These are phyloP conservation scores for Eupithecia inturbata DNA, from an alignment of 2,888 invertebrate species.

Conservation along the genomic window DNA sequence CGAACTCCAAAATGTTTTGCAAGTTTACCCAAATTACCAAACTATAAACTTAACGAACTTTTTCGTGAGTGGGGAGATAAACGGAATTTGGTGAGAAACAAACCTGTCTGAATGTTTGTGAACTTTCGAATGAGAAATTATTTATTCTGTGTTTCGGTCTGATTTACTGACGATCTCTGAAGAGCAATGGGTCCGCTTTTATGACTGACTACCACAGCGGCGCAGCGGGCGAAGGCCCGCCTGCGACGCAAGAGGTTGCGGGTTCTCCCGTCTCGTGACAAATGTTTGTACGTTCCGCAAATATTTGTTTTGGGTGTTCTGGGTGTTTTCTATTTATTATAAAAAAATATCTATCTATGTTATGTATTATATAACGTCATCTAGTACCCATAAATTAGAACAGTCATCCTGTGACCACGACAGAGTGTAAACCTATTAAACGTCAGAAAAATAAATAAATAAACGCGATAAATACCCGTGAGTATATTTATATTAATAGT, in stretches of 20 bases:
- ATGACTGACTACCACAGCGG: background rate
- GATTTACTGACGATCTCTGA: background rate
- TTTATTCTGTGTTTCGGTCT: background rate
- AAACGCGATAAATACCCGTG: too few relatives aligned
- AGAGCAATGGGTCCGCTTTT: background rate
- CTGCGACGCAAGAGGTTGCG: background rate
- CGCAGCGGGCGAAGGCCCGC: background rate
- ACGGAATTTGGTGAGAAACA: background rate
- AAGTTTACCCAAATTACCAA: slow-evolving; percentile 6
- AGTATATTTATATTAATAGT: too few relatives aligned
- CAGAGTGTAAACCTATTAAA: too few relatives aligned
- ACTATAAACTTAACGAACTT: slow-evolving; percentile 10
- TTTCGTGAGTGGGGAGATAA: slow-evolving; percentile 4
- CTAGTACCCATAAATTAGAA: too few relatives aligned
- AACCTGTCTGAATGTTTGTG: background rate
- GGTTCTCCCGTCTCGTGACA: background rate
- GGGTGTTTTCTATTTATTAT: too few relatives aligned
- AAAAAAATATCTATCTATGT: too few relatives aligned
- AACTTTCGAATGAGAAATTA: background rate
- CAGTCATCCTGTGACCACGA: too few relatives aligned
- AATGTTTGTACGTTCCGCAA: background rate
- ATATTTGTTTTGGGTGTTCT: background rate
- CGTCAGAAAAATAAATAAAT: too few relatives aligned
- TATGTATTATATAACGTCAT: too few relatives aligned
- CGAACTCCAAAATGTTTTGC: slow-evolving; percentile 3